Conservation (phyloP, 2,888 invertebrate species). For the Imbricaverruca yamaguchii region DNA sequence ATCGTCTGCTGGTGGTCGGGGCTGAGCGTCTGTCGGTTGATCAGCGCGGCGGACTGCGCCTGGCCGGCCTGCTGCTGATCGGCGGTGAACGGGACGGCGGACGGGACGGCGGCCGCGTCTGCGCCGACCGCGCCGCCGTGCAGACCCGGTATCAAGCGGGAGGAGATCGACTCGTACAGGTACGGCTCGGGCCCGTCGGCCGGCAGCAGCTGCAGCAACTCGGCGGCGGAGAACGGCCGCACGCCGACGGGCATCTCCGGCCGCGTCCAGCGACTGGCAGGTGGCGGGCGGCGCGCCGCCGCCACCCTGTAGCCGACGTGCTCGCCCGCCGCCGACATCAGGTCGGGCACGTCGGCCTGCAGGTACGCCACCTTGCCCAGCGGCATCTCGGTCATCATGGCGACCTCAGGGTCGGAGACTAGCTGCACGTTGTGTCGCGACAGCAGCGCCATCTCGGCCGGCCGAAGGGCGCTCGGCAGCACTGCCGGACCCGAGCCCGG, state of each 20-base stretch:
- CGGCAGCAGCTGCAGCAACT: not conserved
- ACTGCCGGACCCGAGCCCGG: not conserved
- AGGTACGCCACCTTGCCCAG: not conserved
- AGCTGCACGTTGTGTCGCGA: not conserved
- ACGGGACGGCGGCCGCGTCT: not conserved
- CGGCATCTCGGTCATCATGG: constrained; percentile 5
- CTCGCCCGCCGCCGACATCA: too few species aligned
- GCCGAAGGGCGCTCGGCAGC: not conserved
- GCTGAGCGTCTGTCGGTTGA: not conserved
- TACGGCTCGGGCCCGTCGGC: not conserved
- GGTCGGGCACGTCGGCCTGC: not conserved
- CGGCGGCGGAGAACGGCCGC: not conserved
- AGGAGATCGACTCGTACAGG: not conserved
- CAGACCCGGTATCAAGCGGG: not conserved
- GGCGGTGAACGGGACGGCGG: not conserved
- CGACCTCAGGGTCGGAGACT: not conserved
- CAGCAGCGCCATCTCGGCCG: not conserved
- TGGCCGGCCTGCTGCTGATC: not conserved
- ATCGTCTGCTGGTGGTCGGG: not conserved
- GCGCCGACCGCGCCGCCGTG: not conserved
- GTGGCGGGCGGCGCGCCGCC: not conserved
- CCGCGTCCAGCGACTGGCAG: not conserved
- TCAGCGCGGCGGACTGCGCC: not conserved
- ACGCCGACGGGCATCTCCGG: not conserved
- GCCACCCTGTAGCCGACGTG: too few species aligned